These are phyloP conservation scores for Oryzias sinensis DNA, from an alignment of 2,797 vertebrate species.

Conservation along the genomic window DNA sequence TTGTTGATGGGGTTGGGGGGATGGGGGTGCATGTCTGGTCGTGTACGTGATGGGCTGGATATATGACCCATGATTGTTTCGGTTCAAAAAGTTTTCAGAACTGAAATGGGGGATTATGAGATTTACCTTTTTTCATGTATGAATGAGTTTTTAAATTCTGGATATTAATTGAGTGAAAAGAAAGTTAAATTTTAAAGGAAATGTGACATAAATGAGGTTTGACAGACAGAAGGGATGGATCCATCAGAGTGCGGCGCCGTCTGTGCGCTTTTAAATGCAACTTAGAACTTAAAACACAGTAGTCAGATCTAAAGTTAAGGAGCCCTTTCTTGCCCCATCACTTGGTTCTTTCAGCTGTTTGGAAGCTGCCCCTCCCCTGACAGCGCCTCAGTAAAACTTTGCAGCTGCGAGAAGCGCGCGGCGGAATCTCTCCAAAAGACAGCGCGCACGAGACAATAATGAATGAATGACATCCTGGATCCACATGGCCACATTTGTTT, in stretches of 20 bases:
- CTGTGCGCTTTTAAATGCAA: not conserved
- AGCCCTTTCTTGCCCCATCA: too few species aligned
- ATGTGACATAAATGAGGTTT: too few species aligned
- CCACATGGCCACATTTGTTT: not conserved
- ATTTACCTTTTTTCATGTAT: conserved; percentile 45
- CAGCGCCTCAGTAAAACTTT: conserved; percentile 44
- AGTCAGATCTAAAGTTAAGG: too few species aligned
- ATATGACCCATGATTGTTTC: conserved; percentile 55
- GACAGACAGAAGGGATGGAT: not conserved
- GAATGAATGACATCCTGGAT: not conserved
- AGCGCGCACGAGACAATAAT: conserved; percentile 9
- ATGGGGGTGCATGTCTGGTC: conserved; percentile 48
- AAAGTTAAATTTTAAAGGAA: too few species aligned
- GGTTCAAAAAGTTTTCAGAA: conserved; percentile 55
- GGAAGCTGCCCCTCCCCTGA: conserved; percentile 57
- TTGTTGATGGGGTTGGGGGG: conserved; percentile 23
- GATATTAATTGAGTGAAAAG: too few species aligned
- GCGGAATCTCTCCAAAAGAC: not conserved
- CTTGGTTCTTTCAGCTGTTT: conserved; percentile 21
- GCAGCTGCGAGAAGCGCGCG: conserved; percentile 26
- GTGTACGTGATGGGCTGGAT: conserved; percentile 49
- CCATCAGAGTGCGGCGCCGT: conserved; percentile 18
- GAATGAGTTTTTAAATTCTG: conserved; percentile 24
- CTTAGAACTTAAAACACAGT: too few species aligned
- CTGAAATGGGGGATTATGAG: conserved; percentile 55